A percentile compares a stretch with the other conserved stretches of the same genome.
phyloP scores from a whole-genome alignment of 2,888 invertebrate species.

The Hanleya hanleyi region DNA sequence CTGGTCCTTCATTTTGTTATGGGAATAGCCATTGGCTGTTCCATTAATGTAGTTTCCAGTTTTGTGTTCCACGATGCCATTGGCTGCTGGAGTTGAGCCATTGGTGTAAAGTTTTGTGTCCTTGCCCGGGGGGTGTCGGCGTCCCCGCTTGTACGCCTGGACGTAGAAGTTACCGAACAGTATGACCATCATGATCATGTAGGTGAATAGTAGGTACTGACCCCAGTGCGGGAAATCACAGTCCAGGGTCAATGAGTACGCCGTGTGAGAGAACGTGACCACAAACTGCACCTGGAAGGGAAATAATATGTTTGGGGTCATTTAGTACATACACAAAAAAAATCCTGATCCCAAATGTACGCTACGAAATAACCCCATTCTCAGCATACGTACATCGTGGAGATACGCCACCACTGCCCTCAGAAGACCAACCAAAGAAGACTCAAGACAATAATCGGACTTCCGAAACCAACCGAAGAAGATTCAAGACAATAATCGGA shows the following conservation, averaged over 20 bases:
- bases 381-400: too few species aligned
- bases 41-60: not conserved
- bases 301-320: too few species aligned
- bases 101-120: not conserved
- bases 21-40: not conserved
- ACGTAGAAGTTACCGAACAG: constrained; percentile 94
- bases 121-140: constrained; percentile 2
- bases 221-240: constrained; percentile 85
- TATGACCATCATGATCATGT: constrained; percentile 97
- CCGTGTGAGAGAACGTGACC: constrained; percentile 87
- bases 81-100: not conserved
- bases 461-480: too few species aligned
- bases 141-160: constrained; percentile 49
- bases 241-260: constrained; percentile 84
- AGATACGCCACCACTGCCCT: too few species aligned
- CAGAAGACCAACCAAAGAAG: too few species aligned
- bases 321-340: too few species aligned
- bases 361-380: too few species aligned
- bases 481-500: too few species aligned
- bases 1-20: not conserved
- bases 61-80: not conserved
- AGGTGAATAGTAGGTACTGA: constrained; percentile 77
- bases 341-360: too few species aligned
- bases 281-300: constrained; percentile 86
- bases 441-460: too few species aligned